Percentiles rank a stretch among this genome's conserved stretches.
These are phyloP conservation scores for Pangasius djambal DNA, from an alignment of 2,797 vertebrate species.

Conservation along the genomic window DNA sequence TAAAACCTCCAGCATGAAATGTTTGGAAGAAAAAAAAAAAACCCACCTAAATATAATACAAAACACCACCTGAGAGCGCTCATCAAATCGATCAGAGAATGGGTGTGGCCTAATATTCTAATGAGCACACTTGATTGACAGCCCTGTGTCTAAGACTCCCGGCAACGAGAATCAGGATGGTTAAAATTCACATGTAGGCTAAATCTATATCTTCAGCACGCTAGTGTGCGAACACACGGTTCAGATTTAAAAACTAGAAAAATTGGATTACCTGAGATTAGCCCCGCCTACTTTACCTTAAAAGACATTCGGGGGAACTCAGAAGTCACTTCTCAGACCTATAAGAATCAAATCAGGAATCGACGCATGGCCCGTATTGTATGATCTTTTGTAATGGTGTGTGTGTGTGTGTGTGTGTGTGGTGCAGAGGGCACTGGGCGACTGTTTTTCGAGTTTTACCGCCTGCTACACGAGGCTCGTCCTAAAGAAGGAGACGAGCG, in stretches of 20 bases:
- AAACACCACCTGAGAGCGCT: background rate
- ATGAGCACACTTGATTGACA: background rate
- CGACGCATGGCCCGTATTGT: no score
- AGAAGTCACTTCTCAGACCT: background rate
- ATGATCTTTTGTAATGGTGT: background rate
- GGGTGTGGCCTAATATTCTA: constrained; percentile 6
- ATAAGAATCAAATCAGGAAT: background rate
- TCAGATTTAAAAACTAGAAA: background rate
- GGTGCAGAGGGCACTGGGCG: constrained; percentile 86
- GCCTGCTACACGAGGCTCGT: constrained; percentile 86
- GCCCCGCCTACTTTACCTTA: background rate
- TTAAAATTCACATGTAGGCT: background rate
- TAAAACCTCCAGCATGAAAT: background rate
- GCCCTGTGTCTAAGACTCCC: background rate
- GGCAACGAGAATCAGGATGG: background rate
- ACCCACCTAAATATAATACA: background rate
- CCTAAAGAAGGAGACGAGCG: constrained; percentile 87
- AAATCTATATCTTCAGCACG: background rate
- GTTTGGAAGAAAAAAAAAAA: background rate
- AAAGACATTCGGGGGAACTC: background rate
- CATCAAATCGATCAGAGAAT: background rate
- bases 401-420: constrained; percentile 42
- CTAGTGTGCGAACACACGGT: background rate
- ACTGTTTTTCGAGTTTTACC: constrained; percentile 95
- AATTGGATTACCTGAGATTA: background rate